These are phyloP conservation scores for Steromphala cineraria DNA, from an alignment of 2,888 invertebrate genomes.

Conservation along the genomic window DNA sequence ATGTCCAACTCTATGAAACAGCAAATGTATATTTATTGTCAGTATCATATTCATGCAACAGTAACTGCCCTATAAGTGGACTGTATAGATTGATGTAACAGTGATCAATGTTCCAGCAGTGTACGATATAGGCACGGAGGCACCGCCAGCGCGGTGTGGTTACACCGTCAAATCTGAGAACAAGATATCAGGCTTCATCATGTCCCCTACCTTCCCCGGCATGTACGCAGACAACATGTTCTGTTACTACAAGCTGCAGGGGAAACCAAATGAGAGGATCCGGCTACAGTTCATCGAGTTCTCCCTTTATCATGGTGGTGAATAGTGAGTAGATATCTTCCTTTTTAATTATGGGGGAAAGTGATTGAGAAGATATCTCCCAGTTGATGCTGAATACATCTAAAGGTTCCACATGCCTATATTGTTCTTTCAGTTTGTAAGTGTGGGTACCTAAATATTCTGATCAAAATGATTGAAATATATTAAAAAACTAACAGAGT, in stretches of 20 bases:
- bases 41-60: too few species aligned
- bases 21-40: too few species aligned
- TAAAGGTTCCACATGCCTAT: too few species aligned
- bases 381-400: too few species aligned
- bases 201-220: slow-evolving; percentile 99
- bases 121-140: slow-evolving; percentile 92
- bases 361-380: too few species aligned
- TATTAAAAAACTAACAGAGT: too few species aligned
- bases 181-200: slow-evolving; percentile 87
- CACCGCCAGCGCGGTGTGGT: slow-evolving; percentile 90
- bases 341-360: too few species aligned
- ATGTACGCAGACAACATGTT: slow-evolving; percentile 97
- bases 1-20: too few species aligned
- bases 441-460: too few species aligned
- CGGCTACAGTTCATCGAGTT: slow-evolving; percentile 97
- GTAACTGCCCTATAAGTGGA: neutral
- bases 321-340: slow-evolving; percentile 86
- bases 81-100: slow-evolving; percentile 13
- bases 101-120: slow-evolving; percentile 78
- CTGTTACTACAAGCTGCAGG: slow-evolving; percentile 89
- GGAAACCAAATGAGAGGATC: slow-evolving; percentile 91
- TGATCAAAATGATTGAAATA: too few species aligned
- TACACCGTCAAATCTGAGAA: slow-evolving; percentile 84
- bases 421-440: too few species aligned
- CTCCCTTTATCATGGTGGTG: slow-evolving; percentile 98